These are phyloP conservation scores for Calliopum simillimum DNA, from an alignment of 2,888 invertebrate species.

Conservation along the genomic window DNA sequence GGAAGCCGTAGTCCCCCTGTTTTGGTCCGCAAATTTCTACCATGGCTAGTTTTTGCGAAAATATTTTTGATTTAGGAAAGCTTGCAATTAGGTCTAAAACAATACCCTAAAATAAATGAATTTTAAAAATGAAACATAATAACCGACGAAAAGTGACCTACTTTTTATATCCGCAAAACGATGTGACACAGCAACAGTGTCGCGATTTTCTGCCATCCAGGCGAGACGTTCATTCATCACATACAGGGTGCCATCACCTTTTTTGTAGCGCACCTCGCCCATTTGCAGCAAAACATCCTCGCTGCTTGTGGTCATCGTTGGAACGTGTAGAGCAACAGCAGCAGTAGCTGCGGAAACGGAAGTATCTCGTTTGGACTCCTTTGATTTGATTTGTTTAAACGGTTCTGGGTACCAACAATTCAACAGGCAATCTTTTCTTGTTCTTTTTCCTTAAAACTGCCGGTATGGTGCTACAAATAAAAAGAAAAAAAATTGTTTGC, in stretches of 20 bases:
- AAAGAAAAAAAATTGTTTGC: not conserved
- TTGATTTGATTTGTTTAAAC: slow-evolving; percentile 5
- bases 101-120: slow-evolving; percentile 7
- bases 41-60: too few relatives aligned
- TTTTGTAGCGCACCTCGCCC: slow-evolving; percentile 92
- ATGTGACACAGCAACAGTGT: slow-evolving; percentile 93
- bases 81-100: too few relatives aligned
- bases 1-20: too few relatives aligned
- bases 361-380: not conserved
- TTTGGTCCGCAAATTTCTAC: not conserved
- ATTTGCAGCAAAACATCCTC: slow-evolving; percentile 96
- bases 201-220: slow-evolving; percentile 95
- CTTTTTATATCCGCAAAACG: slow-evolving; percentile 96
- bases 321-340: not conserved
- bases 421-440: slow-evolving; percentile 1
- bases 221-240: slow-evolving; percentile 96
- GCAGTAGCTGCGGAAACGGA: not conserved
- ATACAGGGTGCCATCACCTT: slow-evolving; percentile 93
- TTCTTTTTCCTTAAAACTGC: not conserved
- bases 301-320: slow-evolving; percentile 83
- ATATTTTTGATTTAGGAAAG: too few relatives aligned
- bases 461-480: slow-evolving; percentile 10
- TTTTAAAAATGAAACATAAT: not conserved
- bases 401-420: not conserved
- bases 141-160: slow-evolving; percentile 64